Conservation (phyloP, 1,140 invertebrate genomes). For the Bombus superbus region DNA sequence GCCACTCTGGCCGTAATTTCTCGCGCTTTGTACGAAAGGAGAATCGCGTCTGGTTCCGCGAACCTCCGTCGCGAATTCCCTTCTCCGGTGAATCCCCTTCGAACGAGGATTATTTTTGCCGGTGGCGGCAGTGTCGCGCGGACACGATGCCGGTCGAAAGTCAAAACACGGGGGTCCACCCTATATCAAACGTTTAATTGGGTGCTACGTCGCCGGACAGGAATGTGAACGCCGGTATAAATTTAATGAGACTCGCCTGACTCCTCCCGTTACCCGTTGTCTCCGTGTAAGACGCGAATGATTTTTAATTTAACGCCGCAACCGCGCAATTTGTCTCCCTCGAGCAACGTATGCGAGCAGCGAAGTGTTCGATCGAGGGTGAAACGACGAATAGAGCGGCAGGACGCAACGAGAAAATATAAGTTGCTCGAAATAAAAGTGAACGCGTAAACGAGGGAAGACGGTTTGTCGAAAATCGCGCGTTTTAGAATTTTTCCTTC, state of each 20-base stretch:
- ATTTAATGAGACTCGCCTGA: constrained; percentile 44
- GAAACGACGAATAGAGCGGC: background rate
- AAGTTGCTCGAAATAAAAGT: background rate
- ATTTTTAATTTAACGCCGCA: constrained; percentile 33
- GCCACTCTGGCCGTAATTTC: constrained; percentile 49
- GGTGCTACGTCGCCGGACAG: constrained; percentile 22
- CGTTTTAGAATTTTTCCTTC: no score
- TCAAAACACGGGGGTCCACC: constrained; percentile 51
- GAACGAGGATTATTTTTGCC: constrained; percentile 56
- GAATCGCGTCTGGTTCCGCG: constrained; percentile 37
- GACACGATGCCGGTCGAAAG: constrained; percentile 35
- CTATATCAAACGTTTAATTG: constrained; percentile 68
- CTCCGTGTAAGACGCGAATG: constrained; percentile 11
- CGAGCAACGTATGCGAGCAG: background rate
- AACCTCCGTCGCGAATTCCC: constrained; percentile 26
- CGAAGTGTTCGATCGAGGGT: background rate
- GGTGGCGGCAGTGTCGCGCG: background rate
- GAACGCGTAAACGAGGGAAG: no score
- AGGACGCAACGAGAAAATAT: background rate
- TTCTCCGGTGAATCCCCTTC: constrained; percentile 26
- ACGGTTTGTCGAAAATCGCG: no score
- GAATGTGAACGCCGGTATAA: constrained; percentile 50
- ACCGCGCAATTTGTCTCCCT: constrained; percentile 1
- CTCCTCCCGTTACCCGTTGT: background rate
- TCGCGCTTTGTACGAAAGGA: constrained; percentile 33